Evolutionary conservation across 2,888 invertebrate species (phyloP).

Genomic region (Drosophila meridiana): DNA sequence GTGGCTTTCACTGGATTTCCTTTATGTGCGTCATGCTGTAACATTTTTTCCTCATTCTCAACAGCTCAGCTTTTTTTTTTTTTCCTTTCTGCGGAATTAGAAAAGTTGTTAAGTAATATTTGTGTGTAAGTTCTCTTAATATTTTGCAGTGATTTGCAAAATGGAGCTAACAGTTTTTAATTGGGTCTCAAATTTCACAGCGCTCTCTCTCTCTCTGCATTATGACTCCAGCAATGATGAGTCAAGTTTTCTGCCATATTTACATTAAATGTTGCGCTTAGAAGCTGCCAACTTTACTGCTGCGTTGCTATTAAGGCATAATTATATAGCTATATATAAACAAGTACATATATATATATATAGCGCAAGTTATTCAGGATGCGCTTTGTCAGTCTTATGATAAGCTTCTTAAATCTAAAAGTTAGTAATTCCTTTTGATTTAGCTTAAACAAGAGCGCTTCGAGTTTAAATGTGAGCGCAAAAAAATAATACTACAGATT

Average conservation of each 20-base stretch:
- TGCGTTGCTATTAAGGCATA: background rate
- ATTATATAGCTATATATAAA: background rate
- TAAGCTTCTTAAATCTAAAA: slow-evolving; percentile 1
- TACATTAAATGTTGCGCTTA: slow-evolving; percentile 18
- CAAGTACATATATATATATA: background rate
- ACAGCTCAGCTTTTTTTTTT: slow-evolving; percentile 10
- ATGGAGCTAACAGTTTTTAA: slow-evolving; percentile 54
- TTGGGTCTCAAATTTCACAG: slow-evolving; percentile 26
- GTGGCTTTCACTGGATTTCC: slow-evolving; percentile 44
- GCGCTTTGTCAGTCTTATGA: background rate
- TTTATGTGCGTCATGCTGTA: slow-evolving; percentile 41
- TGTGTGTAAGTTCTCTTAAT: slow-evolving; percentile 57
- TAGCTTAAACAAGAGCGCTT: background rate
- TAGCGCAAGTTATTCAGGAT: background rate
- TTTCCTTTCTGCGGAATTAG: slow-evolving; percentile 2
- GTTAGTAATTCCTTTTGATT: background rate
- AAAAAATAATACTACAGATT: background rate
- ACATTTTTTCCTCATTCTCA: slow-evolving; percentile 17
- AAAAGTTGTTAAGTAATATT: slow-evolving; percentile 56
- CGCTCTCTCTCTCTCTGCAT: background rate
- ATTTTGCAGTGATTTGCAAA: slow-evolving; percentile 71
- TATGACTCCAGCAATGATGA: slow-evolving; percentile 7
- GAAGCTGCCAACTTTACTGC: slow-evolving; percentile 4
- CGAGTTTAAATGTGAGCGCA: background rate
- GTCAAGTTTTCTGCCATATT: slow-evolving; percentile 24